Evolutionary conservation across 92 coral and sea anemone genomes (phyloP), one percentile per base, ranked within the genome.

Genomic region (Blastomussa wellsi): DNA sequence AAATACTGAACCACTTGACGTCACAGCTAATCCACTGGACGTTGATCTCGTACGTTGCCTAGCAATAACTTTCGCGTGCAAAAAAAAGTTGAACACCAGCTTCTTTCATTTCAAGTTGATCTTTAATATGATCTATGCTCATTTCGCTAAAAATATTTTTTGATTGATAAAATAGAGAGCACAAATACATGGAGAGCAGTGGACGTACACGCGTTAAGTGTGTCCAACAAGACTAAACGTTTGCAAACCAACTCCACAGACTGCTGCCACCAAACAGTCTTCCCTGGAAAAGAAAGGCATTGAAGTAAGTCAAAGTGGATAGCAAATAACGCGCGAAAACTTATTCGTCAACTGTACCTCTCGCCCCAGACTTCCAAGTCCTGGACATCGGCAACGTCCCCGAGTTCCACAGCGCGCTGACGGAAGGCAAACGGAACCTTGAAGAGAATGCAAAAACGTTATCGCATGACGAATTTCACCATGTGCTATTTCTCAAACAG

Each of bases 301-400:
- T 13, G 36, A 32, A 37, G 31, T 33, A 15, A 86, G 44, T 7
- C n/a, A 38, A 38, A 10, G n/a, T n/a, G n/a, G 16, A 42, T 11
- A 65, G 37, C 5, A n/a, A 79, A 38, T 10, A 17, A 57, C 65
- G 13, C 26, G 29, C 12, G 65, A n/a, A 4, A 57, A 57, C 10
- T 22, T 24, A 57, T 57, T 32, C 2, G 37, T 3, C 1, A 32
- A 33, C 8, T n/a, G 68, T 90, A 96, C 98, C 95, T 86, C 72
- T 86, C 87, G 42, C 88, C 86, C 93, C 94, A 93, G 77, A 91
- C 89, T 75, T 89, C 98, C 31, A 96, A 79, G 80, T 91, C 96
- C 84, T 96, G 98, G 22, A 96, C 91, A 88, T 96, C 98, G 6
- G 98, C 93, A 29, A 92, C 89, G 74, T 96, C 98, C n/a, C 94